Base-by-base conservation (phyloP, 1,140 invertebrate species). In the Diploscapter pachys region DNA sequence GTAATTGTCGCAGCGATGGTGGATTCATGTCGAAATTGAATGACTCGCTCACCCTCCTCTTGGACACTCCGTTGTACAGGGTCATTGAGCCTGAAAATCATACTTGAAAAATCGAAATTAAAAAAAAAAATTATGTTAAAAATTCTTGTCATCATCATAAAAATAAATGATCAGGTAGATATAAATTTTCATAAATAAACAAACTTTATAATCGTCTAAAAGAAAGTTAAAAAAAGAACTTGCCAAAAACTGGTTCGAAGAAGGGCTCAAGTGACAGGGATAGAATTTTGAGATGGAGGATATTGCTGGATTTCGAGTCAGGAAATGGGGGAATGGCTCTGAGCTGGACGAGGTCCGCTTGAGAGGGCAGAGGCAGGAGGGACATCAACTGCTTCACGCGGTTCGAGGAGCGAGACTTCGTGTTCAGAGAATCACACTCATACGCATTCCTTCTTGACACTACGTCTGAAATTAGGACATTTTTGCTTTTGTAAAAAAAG, bases 21-120 rank as follows among this genome's bases (percentile, higher is more conserved):
- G 72, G 49, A 72, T 82, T 82, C 52, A 78, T 68, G 71, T 85
- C 82, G 61, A 84, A 85, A 62, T 85, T 74, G 51, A 84, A 83
- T 11, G 78, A 80, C 75, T 84, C 83, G 5, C 84, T 81, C 2
- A 84, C 59, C 67, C 76, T 77, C 57, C 69, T 73, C 55, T 71
- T 79, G 6, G 71, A 59, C 53, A 80, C 71, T 4, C 78, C 67
- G 72, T 84, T 84, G 59, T 80, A 84, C 2, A 84, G 54, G 9
- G 83, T 77, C 50, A 79, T 67, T 4, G 73, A 75, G 59, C 59
- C 8, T 57, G 31, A n/a, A 65, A 73, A 3, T 66, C 31, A n/a
- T 63, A 56, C 48, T 73, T 65, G 9, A 65, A 65, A 49, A 51
- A 65, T 6, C 31, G 31, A 31, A 31, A 31, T 31, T 31, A 31